Percentiles rank a stretch among this genome's conserved stretches.
Evolutionary conservation across 1,140 invertebrate species (phyloP).

Genomic region (Forficula auricularia): DNA sequence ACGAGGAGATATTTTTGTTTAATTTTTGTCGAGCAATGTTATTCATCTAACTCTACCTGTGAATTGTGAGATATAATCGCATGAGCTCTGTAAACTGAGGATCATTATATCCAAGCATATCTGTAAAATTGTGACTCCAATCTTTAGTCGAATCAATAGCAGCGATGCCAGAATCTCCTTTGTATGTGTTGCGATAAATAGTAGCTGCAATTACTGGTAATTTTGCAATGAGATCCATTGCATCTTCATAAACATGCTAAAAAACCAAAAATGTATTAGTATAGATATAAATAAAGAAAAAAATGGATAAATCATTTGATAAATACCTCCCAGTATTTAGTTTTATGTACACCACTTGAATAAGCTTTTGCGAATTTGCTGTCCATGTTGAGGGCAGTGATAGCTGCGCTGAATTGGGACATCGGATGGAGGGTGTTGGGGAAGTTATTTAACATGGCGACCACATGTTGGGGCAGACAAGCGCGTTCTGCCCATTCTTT

Average conservation of each 20-base stretch:
- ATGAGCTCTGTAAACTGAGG: slow-evolving; percentile 78
- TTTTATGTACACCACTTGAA: slow-evolving; percentile 63
- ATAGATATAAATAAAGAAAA: not conserved
- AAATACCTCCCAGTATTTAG: slow-evolving; percentile 72
- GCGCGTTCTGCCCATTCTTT: slow-evolving; percentile 82
- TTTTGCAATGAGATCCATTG: slow-evolving; percentile 93
- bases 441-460: slow-evolving; percentile 87
- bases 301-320: not conserved
- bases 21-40: no score
- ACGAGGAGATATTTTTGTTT: no score
- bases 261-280: slow-evolving; percentile 13
- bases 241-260: slow-evolving; percentile 70
- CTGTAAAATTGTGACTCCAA: slow-evolving; percentile 86
- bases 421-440: slow-evolving; percentile 87
- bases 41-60: slow-evolving; percentile 37
- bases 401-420: slow-evolving; percentile 85
- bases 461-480: slow-evolving; percentile 79
- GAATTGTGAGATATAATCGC: slow-evolving; percentile 89
- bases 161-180: slow-evolving; percentile 66
- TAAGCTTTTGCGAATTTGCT: slow-evolving; percentile 89
- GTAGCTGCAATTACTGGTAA: slow-evolving; percentile 85
- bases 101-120: slow-evolving; percentile 83
- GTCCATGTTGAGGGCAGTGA: slow-evolving; percentile 83
- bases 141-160: slow-evolving; percentile 78
- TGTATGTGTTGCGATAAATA: slow-evolving; percentile 81